Conservation (phyloP, 2,888 invertebrate species). For the Xestia c-nigrum region DNA sequence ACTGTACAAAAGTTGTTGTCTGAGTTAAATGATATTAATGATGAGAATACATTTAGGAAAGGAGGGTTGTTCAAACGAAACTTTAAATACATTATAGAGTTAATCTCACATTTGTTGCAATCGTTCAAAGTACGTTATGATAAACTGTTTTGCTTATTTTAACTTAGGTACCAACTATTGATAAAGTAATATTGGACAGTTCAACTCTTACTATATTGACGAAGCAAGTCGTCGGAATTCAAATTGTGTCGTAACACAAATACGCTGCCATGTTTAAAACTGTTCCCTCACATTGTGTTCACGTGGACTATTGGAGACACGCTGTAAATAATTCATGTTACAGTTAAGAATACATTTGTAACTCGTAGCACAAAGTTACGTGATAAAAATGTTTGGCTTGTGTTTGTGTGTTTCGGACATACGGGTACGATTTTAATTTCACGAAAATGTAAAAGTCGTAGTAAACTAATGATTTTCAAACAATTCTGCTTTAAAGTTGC, state of each 20-base stretch:
- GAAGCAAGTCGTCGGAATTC: constrained; percentile 26
- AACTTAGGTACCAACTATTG: not conserved
- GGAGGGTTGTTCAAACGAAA: not conserved
- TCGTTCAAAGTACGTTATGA: not conserved
- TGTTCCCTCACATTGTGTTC: not conserved
- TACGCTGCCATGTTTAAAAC: constrained; percentile 21
- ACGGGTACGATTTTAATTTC: constrained; percentile 10
- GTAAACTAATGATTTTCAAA: not conserved
- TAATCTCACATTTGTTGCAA: constrained; percentile 34
- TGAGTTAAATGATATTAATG: not conserved
- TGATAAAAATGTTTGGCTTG: constrained; percentile 32
- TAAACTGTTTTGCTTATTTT: not conserved
- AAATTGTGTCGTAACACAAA: constrained; percentile 14
- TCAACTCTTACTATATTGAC: constrained; percentile 4
- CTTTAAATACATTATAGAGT: not conserved
- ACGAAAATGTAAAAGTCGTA: not conserved
- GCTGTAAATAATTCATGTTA: constrained; percentile 27
- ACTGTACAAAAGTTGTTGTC: constrained; percentile 7
- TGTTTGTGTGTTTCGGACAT: constrained; percentile 23
- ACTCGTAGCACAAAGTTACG: constrained; percentile 36
- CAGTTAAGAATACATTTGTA: constrained; percentile 9
- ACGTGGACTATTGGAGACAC: not conserved
- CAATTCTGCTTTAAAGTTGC: too few relatives aligned
- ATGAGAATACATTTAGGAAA: not conserved
- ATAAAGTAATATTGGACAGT: not conserved